Base-by-base conservation (phyloP, 2,797 vertebrate genomes). In the Passerculus sandwichensis region DNA sequence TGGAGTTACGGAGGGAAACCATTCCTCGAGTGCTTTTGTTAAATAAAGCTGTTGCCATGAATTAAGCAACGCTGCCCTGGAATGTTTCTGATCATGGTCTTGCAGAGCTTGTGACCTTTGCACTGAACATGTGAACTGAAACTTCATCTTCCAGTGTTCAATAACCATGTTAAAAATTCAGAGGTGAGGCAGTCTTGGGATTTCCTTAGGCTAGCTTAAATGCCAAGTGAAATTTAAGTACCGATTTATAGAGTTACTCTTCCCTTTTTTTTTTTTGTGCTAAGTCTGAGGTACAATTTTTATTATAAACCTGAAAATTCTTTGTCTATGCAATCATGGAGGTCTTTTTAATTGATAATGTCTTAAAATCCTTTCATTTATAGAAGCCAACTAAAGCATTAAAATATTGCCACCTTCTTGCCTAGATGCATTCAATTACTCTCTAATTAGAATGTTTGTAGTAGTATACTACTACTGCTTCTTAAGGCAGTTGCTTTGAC, bases 1-100 rank as follows among this genome's bases (percentile, higher is more conserved):
- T 95, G 96, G 89, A 95, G 85, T 94, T 97, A 91, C 83, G 42
- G 91, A 96, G 88, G 81, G 75, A 88, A 95, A 95, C 92, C 78
- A 93, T 91, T 92, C 85, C 87, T 92, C 38, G 56, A 95, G 92
- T 94, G 85, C 85, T 93, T 96, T 94, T 95, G 91, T 96, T 95
- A 95, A 97, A 95, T 93, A 95, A 90, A 91, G 87, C 93, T 96
- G 91, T 95, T 94, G 92, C 92, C 64, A 83, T 96, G 95, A 96
- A 97, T 97, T 96, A 96, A 96, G 96, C 96, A 96, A 94, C 66
- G 45, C 79, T 95, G 94, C 94, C 85, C 90, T 95, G 89, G 95
- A 97, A 97, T 97, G 92, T 97, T 95, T 96, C 91, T 97, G 93
- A 96, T 96, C 91, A 57, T 94, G 86, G 92, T 94, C 91, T 95